phyloP scores from a whole-genome alignment of 2,888 invertebrate species.

The Spilarctia lutea region DNA sequence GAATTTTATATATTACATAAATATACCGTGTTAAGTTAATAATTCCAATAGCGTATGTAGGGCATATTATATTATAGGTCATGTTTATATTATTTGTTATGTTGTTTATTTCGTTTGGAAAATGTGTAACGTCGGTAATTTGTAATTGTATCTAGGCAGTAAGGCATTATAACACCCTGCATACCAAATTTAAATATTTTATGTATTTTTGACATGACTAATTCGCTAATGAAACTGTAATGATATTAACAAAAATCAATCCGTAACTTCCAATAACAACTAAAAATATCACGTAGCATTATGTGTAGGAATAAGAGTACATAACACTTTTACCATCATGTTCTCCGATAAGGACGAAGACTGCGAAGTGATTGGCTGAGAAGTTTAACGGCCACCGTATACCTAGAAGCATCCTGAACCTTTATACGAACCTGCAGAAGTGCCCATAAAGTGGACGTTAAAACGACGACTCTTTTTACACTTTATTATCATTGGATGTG shows the following conservation, averaged over 20 bases:
- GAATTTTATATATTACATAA: background rate
- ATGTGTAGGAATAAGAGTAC: conserved; percentile 50
- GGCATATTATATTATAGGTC: too few species aligned
- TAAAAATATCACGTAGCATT: conserved; percentile 49
- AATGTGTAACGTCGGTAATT: background rate
- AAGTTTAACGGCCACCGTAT: conserved; percentile 76
- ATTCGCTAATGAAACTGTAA: background rate
- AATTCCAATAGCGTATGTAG: too few species aligned
- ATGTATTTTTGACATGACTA: background rate
- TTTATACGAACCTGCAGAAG: conserved; percentile 77
- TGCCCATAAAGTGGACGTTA: conserved; percentile 84
- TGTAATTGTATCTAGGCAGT: background rate
- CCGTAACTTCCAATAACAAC: conserved; percentile 27
- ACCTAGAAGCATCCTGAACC: conserved; percentile 77
- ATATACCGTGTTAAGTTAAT: background rate
- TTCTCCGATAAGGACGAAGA: conserved; percentile 64
- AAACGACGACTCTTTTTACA: conserved; percentile 86
- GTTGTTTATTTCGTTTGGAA: background rate
- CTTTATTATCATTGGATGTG: conserved; percentile 87
- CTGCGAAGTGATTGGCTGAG: conserved; percentile 66
- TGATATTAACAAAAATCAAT: background rate
- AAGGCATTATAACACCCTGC: too few species aligned
- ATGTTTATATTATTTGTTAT: too few species aligned
- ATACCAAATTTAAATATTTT: background rate
- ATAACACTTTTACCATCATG: conserved; percentile 51